Base-by-base conservation (phyloP, 2,113 vertebrate genomes). In the Garra rufa region DNA sequence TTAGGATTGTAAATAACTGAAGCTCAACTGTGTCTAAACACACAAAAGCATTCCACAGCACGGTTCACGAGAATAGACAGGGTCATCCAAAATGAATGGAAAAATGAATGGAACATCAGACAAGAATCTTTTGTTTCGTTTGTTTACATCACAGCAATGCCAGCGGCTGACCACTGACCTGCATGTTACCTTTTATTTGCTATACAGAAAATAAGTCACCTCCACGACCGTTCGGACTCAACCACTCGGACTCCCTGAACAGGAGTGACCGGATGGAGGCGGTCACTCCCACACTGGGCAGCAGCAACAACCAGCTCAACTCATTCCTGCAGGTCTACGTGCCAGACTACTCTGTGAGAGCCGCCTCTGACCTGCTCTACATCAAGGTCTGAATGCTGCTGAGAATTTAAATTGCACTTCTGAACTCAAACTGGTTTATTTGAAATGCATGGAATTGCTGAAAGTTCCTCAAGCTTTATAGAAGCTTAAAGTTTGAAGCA, bases 261-360 rank as follows among this genome's bases (percentile, higher is more conserved):
- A 94, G 97, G 82, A 95, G 96, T 0, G 98, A 99, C 92, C 95
- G 96, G 59, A 95, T 98, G 38, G 96, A 96, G 0, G 94, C 95
- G 0, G 90, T 96, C 71, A 95, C 96, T 41, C 88, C 90, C 93
- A 92, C 1, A 91, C 95, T 92, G 89, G 97, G 95, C 21, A 96
- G 96, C n/a, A 98, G 97, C 92, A 93, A 91, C 92, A 94, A 95
- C 0, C 97, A 97, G 78, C 95, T 99, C 86, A 97, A 96, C 84
- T 94, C 95, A 84, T 94, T 90, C 43, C 95, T 95, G 88, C 96
- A 95, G 90, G 92, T 96, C 92, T 99, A 99, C 91, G 94, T 94
- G 0, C 98, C 98, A 0, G 98, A 99, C 92, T 99, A 99, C 93
- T 98, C 98, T 0, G 98, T 99, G 38, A 95, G 96, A 90, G 97